Base-by-base conservation (phyloP, 1,140 invertebrate genomes). In the Drosophila malerkotliana region DNA sequence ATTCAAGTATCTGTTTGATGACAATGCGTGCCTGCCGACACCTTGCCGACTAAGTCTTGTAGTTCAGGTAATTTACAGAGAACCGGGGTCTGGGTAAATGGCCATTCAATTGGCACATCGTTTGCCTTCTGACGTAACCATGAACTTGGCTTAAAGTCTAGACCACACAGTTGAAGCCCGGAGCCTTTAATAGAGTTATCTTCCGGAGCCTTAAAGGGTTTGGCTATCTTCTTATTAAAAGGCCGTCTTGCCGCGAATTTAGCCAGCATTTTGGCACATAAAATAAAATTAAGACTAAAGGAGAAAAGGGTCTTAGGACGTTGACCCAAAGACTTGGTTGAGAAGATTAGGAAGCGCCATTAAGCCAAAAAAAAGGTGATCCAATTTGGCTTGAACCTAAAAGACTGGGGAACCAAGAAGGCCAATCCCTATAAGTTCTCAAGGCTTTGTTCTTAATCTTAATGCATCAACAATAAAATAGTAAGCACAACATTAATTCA, bases 1-100 rank as follows among this genome's bases (percentile, higher is more conserved):
- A 47, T 47, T 37, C 52, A 66, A 57, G 72, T 76, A 76, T 76
- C 72, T 76, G 72, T 75, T 87, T 87, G 84, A 85, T 85, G 80
- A 85, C 74, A 85, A 84, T 83, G 76, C 80, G 76, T 83, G 80
- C 82, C 71, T 72, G 82, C 78, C 74, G 74, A 85, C 82, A 85
- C 82, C 82, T 85, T 68, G 51, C 49, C 39, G 44, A 24, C 58
- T 45, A 77, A 68, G 74, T 77, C 14, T 67, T 73, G 77, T 77
- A 80, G 76, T 61, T 55, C 60, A 64, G 62, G 81, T 81, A 84
- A 84, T 85, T 84, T 79, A 44, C 28, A 28, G 30, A n/a, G 49
- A 12, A 12, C 57, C 57, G 21, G 54, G 18, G 45, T 44, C 41
- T 44, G 58, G 18, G 32, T 48, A 21, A 68, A 60, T 74, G 58